Base-by-base conservation (phyloP, 2,797 vertebrate species). In the Enteromius treurensis region DNA sequence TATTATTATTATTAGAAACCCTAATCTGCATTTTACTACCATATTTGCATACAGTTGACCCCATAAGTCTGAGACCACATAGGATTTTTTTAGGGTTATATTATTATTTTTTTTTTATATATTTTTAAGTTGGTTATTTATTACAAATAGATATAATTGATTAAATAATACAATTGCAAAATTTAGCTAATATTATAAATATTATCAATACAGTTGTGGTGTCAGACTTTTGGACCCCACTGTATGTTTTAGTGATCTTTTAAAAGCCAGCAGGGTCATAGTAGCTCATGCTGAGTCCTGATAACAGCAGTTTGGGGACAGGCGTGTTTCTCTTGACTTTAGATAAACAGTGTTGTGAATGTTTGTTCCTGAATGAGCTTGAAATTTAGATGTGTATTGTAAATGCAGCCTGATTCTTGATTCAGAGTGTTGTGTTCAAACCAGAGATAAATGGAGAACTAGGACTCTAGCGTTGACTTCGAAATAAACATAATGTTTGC, bases 281-380 rank as follows among this genome's bases (percentile, higher is more conserved):
- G 68, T 17, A 3, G 3, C 53, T 42, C 14, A 1, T 42, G 47
- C 53, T 26, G 53, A 32, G 29, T 68, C 9, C 65, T 68, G 34
- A 21, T 40, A 40, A 60, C 37, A 26, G 53, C n/a, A 26, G 2
- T 77, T 11, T 26, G n/a, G 53, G 3, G 34, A 42, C n/a, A 26
- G 53, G 11, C 4, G 15, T 76, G 34, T 34, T 23, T 0, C 71
- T 53, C 49, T 53, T 53, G 74, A 77, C 62, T 42, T 58, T 76
- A 76, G 53, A 60, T 77, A 26, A 76, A 42, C 53, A 60, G 53
- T 29, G 14, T 23, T 26, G 53, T 60, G n/a, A 76, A 76, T 26
- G 74, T 42, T 51, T 42, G 23, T 64, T 76, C 29, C n/a, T 79
- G 58, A 70, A 13, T 34, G 2, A 32, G 32, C 21, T 3, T 11